A percentile compares a stretch with the other conserved stretches of the same genome.
Evolutionary conservation across 2,797 vertebrate genomes (phyloP).

Genomic region (Pogoniulus pusillus): DNA sequence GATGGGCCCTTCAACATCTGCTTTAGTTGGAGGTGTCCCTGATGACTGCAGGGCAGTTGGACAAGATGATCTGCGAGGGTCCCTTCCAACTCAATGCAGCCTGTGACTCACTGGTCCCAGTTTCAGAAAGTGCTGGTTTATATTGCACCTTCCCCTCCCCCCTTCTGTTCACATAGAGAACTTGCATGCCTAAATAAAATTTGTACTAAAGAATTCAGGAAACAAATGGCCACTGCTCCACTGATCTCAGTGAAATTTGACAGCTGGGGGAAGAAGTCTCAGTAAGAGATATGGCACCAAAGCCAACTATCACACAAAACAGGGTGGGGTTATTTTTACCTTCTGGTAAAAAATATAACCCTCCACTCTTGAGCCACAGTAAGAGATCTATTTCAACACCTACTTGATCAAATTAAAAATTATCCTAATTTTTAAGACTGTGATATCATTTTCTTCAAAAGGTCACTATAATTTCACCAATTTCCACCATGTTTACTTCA

Average conservation of each 20-base stretch:
- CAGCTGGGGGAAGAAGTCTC: neutral
- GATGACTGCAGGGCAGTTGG: too few species aligned
- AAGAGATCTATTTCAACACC: neutral
- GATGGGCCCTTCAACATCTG: too few species aligned
- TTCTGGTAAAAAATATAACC: neutral
- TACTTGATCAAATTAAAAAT: neutral
- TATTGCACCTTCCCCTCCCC: neutral
- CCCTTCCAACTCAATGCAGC: too few species aligned
- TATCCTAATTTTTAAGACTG: neutral
- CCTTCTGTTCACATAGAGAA: neutral
- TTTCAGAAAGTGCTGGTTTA: neutral
- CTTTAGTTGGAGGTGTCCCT: too few species aligned
- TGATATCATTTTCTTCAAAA: neutral
- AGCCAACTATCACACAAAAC: neutral
- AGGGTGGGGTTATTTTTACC: neutral
- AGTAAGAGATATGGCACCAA: neutral
- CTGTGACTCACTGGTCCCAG: neutral
- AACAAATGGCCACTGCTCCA: neutral
- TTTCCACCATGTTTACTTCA: neutral
- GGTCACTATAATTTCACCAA: neutral
- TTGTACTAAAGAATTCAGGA: neutral
- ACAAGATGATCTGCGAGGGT: too few species aligned
- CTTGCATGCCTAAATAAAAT: neutral
- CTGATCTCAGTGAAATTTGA: neutral
- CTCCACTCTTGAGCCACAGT: neutral